Evolutionary conservation across 2,888 invertebrate species (phyloP).

Genomic region (Drosophila pseudotalamancana): DNA sequence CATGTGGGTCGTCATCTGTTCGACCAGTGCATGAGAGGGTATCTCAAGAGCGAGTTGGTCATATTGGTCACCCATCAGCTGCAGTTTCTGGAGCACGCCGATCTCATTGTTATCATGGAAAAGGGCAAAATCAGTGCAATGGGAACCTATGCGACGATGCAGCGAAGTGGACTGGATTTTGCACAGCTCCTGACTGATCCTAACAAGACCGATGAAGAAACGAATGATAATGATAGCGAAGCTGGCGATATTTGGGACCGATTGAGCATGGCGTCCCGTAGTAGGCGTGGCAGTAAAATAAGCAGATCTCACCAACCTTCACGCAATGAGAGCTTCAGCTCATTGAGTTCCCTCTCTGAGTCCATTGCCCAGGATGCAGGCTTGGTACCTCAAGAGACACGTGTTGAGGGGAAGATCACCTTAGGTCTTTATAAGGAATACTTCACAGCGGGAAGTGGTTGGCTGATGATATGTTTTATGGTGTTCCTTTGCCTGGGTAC

Average conservation of each 20-base stretch:
- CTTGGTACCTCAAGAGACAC: slow-evolving; percentile 86
- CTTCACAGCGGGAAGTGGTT: slow-evolving; percentile 89
- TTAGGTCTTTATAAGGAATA: slow-evolving; percentile 87
- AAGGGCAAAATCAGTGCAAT: slow-evolving; percentile 84
- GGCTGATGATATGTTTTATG: slow-evolving; percentile 86
- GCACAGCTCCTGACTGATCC: slow-evolving; percentile 88
- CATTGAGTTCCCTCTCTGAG: slow-evolving; percentile 85
- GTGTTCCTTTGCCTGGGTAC: slow-evolving; percentile 87
- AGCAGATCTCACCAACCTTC: slow-evolving; percentile 62
- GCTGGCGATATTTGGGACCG: slow-evolving; percentile 46
- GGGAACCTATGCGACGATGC: slow-evolving; percentile 89
- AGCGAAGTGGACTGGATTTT: slow-evolving; percentile 90
- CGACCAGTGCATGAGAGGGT: slow-evolving; percentile 85
- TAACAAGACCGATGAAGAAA: slow-evolving; percentile 82
- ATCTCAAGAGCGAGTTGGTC: slow-evolving; percentile 88
- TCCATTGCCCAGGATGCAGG: slow-evolving; percentile 81
- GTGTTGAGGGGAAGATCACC: slow-evolving; percentile 87
- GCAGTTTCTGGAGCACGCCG: slow-evolving; percentile 89
- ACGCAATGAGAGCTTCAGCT: slow-evolving; percentile 79
- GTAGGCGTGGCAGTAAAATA: slow-evolving; percentile 62
- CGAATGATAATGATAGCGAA: slow-evolving; percentile 66
- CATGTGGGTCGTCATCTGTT: slow-evolving; percentile 95
- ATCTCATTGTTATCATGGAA: slow-evolving; percentile 84
- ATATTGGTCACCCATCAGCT: slow-evolving; percentile 93
- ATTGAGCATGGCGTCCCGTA: slow-evolving; percentile 50